Percentiles rank a stretch among this genome's conserved stretches.
phyloP scores from a whole-genome alignment of 2,888 invertebrate genomes.

The Cheilosia grossa region DNA sequence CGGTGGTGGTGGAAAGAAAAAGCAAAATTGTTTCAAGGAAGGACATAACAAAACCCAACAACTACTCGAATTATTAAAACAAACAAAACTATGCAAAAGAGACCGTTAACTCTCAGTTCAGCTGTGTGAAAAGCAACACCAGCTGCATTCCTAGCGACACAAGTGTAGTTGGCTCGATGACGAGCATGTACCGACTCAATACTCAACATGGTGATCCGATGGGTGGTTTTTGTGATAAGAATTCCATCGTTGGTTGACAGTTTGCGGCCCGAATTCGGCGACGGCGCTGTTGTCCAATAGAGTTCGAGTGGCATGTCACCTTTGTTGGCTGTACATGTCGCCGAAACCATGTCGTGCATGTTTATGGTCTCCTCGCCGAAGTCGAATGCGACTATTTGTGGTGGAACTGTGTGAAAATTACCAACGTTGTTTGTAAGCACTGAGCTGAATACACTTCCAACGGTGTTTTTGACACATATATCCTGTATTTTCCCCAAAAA shows the following conservation, averaged over 20 bases:
- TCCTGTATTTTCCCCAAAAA: conserved; percentile 16
- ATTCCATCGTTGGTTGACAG: conserved; percentile 86
- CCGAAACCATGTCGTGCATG: conserved; percentile 89
- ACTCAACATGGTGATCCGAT: conserved; percentile 87
- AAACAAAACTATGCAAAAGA: conserved; percentile 77
- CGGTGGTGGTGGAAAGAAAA: conserved; percentile 45
- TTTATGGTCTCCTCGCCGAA: conserved; percentile 91
- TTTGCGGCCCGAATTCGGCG: conserved; percentile 85
- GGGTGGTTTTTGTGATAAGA: conserved; percentile 86
- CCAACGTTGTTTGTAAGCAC: conserved; percentile 77
- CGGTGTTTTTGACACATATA: conserved; percentile 29
- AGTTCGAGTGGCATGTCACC: conserved; percentile 92
- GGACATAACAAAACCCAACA: conserved; percentile 60
- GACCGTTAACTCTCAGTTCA: conserved; percentile 89
- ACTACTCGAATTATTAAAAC: conserved; percentile 56
- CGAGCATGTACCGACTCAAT: conserved; percentile 88
- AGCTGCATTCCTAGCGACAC: conserved; percentile 88
- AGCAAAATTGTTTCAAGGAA: conserved; percentile 14
- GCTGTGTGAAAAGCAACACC: conserved; percentile 88
- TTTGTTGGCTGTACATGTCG: conserved; percentile 89
- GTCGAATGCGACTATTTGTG: conserved; percentile 90
- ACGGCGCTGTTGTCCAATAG: conserved; percentile 85
- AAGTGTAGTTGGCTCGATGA: conserved; percentile 90
- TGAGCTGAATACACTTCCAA: conserved; percentile 46
- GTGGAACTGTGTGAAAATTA: conserved; percentile 86